These are phyloP conservation scores for Brachyopa scutellaris DNA, from an alignment of 2,888 invertebrate species.

Conservation along the genomic window DNA sequence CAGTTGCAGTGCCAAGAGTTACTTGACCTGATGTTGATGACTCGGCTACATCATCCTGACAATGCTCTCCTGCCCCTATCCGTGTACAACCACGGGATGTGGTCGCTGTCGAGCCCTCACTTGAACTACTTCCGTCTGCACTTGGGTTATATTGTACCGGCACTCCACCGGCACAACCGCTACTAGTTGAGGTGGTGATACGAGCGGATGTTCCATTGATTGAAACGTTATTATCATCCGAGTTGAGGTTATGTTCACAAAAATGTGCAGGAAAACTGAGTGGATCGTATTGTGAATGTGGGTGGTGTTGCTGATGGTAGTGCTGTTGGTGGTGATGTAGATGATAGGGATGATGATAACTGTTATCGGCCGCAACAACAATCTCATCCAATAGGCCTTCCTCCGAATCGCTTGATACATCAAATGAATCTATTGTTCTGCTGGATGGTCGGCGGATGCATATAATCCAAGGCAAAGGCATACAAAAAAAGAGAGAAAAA, in stretches of 20 bases:
- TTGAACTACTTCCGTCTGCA: slow-evolving; percentile 72
- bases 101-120: slow-evolving; percentile 73
- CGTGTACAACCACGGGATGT: slow-evolving; percentile 48
- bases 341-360: slow-evolving; percentile 70
- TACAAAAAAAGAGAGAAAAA: slow-evolving; percentile 36
- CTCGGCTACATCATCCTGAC: slow-evolving; percentile 56
- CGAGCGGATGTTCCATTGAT: slow-evolving; percentile 74
- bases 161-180: slow-evolving; percentile 18
- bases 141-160: slow-evolving; percentile 43
- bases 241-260: slow-evolving; percentile 80
- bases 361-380: slow-evolving; percentile 78
- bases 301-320: slow-evolving; percentile 72
- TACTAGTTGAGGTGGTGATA: slow-evolving; percentile 66
- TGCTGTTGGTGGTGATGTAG: slow-evolving; percentile 70
- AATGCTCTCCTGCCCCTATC: slow-evolving; percentile 36
- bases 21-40: slow-evolving; percentile 69
- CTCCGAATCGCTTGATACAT: slow-evolving; percentile 81
- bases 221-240: slow-evolving; percentile 79
- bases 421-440: slow-evolving; percentile 82
- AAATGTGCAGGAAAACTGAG: slow-evolving; percentile 81
- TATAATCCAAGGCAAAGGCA: slow-evolving; percentile 45
- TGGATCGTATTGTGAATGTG: slow-evolving; percentile 77
- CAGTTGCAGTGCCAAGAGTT: slow-evolving; percentile 58
- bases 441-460: slow-evolving; percentile 65
- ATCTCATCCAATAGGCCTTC: slow-evolving; percentile 81